A percentile compares a stretch with the other conserved stretches of the same genome.
phyloP scores from a whole-genome alignment of 2,113 vertebrate species.

The Lophius piscatorius region DNA sequence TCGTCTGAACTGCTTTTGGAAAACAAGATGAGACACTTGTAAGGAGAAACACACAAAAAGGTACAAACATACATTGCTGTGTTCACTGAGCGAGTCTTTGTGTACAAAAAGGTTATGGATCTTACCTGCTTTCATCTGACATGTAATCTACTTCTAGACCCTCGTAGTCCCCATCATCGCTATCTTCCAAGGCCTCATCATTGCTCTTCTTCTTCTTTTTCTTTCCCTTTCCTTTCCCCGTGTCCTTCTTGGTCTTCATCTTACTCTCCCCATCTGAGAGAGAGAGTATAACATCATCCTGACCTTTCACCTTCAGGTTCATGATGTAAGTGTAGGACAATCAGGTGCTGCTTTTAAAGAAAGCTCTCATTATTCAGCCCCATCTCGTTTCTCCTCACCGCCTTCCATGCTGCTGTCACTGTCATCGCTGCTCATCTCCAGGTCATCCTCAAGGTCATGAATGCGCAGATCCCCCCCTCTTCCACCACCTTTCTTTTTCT shows the following conservation, averaged over 20 bases:
- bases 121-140: slow-evolving; percentile 90
- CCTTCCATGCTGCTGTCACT: slow-evolving; percentile 87
- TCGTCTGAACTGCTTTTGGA: slow-evolving; percentile 81
- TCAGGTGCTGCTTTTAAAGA: too few species aligned
- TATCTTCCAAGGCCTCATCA: slow-evolving; percentile 87
- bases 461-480: slow-evolving; percentile 84
- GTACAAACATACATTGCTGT: too few species aligned
- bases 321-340: too few species aligned
- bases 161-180: slow-evolving; percentile 91
- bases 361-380: background rate
- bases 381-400: slow-evolving; percentile 65
- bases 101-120: background rate
- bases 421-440: slow-evolving; percentile 89
- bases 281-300: background rate
- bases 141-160: slow-evolving; percentile 94
- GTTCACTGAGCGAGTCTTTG: background rate
- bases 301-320: background rate
- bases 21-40: background rate
- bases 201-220: slow-evolving; percentile 80
- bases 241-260: slow-evolving; percentile 69
- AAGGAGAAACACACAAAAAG: background rate
- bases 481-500: slow-evolving; percentile 74
- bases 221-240: slow-evolving; percentile 79
- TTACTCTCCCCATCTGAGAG: slow-evolving; percentile 76
- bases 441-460: slow-evolving; percentile 89